These are phyloP conservation scores for Hirtodrosophila histrioides DNA, from an alignment of 2,888 invertebrate species.

Conservation along the genomic window DNA sequence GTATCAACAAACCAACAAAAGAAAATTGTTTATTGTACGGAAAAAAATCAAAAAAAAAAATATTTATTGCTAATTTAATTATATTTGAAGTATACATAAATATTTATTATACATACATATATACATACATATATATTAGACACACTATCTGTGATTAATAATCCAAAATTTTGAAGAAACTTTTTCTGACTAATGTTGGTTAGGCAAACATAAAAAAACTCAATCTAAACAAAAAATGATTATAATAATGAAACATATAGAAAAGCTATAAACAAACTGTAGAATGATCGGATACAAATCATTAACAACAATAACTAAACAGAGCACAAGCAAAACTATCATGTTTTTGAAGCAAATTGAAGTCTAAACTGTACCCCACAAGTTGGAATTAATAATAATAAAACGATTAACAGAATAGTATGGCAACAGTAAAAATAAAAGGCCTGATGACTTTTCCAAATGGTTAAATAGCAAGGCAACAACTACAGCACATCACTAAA, in stretches of 20 bases:
- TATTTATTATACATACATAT: conserved; percentile 77
- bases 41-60: conserved; percentile 51
- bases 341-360: conserved; percentile 37
- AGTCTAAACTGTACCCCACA: conserved; percentile 39
- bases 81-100: conserved; percentile 79
- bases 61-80: conserved; percentile 81
- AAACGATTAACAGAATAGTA: conserved; percentile 9
- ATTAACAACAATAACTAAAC: conserved; percentile 45
- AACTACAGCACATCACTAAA: conserved; percentile 60
- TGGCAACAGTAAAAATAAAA: conserved; percentile 21
- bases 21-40: conserved; percentile 56
- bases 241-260: conserved; percentile 53
- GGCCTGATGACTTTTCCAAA: conserved; percentile 16
- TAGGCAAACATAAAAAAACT: conserved; percentile 61
- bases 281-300: conserved; percentile 69
- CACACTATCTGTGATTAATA: conserved; percentile 85
- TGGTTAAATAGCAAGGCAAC: conserved; percentile 25
- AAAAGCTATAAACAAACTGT: conserved; percentile 63
- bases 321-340: conserved; percentile 46
- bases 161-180: conserved; percentile 85
- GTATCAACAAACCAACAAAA: conserved; percentile 33
- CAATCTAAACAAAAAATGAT: conserved; percentile 54
- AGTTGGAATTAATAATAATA: conserved; percentile 16
- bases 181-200: conserved; percentile 83
- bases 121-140: conserved; percentile 81